Evolutionary conservation across 2,113 vertebrate genomes (phyloP).

Genomic region (Cnemophilus loriae): DNA sequence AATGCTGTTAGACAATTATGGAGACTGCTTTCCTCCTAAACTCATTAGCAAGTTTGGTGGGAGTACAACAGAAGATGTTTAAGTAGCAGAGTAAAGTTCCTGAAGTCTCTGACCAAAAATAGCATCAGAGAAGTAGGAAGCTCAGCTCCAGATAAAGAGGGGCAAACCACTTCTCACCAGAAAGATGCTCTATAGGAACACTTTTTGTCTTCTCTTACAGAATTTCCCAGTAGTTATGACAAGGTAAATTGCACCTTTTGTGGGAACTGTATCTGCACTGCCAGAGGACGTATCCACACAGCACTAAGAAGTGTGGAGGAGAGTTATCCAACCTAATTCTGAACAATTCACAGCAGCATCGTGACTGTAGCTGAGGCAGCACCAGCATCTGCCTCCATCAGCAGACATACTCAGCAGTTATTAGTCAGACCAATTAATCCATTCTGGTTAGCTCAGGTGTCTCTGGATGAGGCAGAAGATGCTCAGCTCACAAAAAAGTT

Average conservation of each 20-base stretch:
- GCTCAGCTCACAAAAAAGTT: not conserved
- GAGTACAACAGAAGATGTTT: not conserved
- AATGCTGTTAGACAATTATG: not conserved
- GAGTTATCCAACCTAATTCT: not conserved
- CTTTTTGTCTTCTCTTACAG: not conserved
- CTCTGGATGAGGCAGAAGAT: not conserved
- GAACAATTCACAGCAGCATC: not conserved
- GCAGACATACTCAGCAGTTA: not conserved
- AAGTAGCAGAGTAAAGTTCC: not conserved
- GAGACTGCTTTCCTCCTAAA: not conserved
- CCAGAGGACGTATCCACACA: not conserved
- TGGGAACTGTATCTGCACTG: not conserved
- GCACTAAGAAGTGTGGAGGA: not conserved
- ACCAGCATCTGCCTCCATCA: not conserved
- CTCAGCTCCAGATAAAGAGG: not conserved
- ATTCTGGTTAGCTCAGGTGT: not conserved
- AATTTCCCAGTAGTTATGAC: not conserved
- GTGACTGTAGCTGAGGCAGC: not conserved
- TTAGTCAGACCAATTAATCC: not conserved
- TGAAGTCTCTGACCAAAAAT: not conserved
- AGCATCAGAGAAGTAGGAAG: not conserved
- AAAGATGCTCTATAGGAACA: not conserved
- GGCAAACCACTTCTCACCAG: not conserved
- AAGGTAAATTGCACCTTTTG: not conserved
- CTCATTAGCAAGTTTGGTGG: not conserved